Conservation (phyloP, 30 jellyfish, hydroid and myxozoan genomes). For the Aurelia aurita complex sp. Pacific region DNA sequence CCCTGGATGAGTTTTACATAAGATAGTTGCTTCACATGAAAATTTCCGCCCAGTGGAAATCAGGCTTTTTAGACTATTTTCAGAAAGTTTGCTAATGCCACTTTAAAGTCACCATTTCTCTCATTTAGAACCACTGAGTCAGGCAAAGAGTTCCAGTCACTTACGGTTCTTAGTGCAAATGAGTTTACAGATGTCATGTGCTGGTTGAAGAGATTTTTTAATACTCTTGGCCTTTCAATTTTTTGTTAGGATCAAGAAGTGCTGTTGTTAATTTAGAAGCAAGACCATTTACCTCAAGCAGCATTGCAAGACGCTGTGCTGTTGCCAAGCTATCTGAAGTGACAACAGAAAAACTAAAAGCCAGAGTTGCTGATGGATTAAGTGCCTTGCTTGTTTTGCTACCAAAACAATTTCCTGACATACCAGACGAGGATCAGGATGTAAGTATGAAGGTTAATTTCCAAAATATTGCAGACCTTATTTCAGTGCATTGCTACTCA, state of each 20-base stretch:
- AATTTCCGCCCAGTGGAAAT: no score
- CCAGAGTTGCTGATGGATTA: slow-evolving; percentile 79
- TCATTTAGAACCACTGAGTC: no score
- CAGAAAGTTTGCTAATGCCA: no score
- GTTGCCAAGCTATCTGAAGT: slow-evolving; percentile 75
- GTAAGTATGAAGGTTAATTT: slow-evolving; percentile 21
- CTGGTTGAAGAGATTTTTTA: no score
- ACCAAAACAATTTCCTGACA: slow-evolving; percentile 64
- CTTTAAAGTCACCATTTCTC: no score
- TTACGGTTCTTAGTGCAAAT: no score
- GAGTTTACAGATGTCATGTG: no score
- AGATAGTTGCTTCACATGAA: no score
- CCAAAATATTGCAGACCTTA: neutral
- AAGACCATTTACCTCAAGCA: slow-evolving; percentile 75
- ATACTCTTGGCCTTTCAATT: neutral
- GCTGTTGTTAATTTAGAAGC: slow-evolving; percentile 97
- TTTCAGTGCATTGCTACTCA: neutral
- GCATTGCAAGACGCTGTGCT: slow-evolving; percentile 90
- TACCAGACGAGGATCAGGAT: slow-evolving; percentile 61
- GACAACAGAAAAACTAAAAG: slow-evolving; percentile 51
- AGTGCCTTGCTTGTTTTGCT: slow-evolving; percentile 86
- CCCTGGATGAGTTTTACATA: no score
- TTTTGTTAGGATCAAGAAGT: slow-evolving; percentile 82
- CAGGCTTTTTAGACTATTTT: no score
- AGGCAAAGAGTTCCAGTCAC: no score